phyloP scores from a whole-genome alignment of 2,797 vertebrate species.

The Arrhamphus sclerolepis region DNA sequence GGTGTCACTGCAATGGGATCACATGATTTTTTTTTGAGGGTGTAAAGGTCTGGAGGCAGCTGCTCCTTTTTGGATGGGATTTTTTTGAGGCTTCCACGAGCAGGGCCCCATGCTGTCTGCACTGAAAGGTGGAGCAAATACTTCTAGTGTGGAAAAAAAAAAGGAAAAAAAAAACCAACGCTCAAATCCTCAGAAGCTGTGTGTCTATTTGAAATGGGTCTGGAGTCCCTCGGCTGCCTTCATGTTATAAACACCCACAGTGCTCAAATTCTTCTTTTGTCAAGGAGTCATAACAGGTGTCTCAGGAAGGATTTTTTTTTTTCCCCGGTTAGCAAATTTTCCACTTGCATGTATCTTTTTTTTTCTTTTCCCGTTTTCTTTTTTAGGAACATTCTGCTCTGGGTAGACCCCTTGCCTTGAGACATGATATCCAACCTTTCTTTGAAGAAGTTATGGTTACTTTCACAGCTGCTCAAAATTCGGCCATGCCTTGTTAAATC shows the following conservation, averaged over 20 bases:
- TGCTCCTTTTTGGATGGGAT: conserved; percentile 78
- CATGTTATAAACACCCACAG: conserved; percentile 80
- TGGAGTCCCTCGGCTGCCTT: conserved; percentile 75
- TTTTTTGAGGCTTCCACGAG: conserved; percentile 75
- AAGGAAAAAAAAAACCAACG: not conserved
- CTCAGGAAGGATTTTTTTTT: conserved; percentile 65
- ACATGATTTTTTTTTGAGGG: conserved; percentile 75
- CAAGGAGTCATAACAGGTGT: conserved; percentile 82
- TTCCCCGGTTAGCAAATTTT: conserved; percentile 74
- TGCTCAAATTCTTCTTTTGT: conserved; percentile 78
- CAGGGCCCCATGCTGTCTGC: conserved; percentile 75
- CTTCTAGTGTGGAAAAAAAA: conserved; percentile 51
- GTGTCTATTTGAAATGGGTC: conserved; percentile 76
- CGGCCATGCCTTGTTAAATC: conserved; percentile 67
- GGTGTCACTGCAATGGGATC: conserved; percentile 75
- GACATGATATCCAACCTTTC: conserved; percentile 74
- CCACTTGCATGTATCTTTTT: conserved; percentile 77
- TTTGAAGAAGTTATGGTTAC: conserved; percentile 80
- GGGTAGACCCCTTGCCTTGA: conserved; percentile 67
- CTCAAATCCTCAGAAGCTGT: conserved; percentile 74
- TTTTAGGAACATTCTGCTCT: conserved; percentile 70
- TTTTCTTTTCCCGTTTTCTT: conserved; percentile 48
- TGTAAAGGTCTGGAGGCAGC: conserved; percentile 79
- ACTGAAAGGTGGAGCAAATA: conserved; percentile 80
- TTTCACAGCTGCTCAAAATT: conserved; percentile 74